Evolutionary conservation across 2,797 vertebrate genomes (phyloP), one percentile per base, ranked within the genome.

Genomic region (Labeo calbasu): DNA sequence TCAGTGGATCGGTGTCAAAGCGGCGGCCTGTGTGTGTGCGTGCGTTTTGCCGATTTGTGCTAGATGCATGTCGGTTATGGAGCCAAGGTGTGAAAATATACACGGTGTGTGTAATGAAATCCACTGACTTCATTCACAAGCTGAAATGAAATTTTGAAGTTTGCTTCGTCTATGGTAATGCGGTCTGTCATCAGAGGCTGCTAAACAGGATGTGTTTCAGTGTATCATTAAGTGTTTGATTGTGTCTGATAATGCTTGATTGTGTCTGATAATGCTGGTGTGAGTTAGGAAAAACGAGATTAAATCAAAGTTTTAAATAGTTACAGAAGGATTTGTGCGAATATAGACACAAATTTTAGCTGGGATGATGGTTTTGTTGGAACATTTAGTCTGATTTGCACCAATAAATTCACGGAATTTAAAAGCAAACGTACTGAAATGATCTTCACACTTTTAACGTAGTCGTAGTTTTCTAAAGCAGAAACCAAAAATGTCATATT

Each of bases 21-120:
- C 61, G 32, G 8, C 17, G 25, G 61, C 61, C 28, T 87, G 70
- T 87, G 46, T 75, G 63, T 84, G 79, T 79, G 32, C 32, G 70
- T 81, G 65, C 51, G 71, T 69, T 81, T 57, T 68, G 40, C 40
- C 32, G 40, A 61, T 73, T 59, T 55, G 81, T n/a, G 50, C 63
- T 68, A 57, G 81, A 51, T 25, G 73, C 19, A 21, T 77, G 82
- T 70, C 17, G 65, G 23, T 57, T 77, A 59, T 83, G 86, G 79
- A 73, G 81, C 5, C 43, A 82, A 84, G 90, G 87, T 86, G 87
- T 86, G 71, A 83, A 69, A 76, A 81, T 77, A 87, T 76, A 69
- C 84, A 84, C 53, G 17, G 53, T 59, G 77, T 85, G 57, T 79
- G 86, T 82, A 75, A 86, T 85, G 76, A 87, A 85, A 81, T 84